Evolutionary conservation across 2,888 invertebrate species (phyloP), one percentile per base, ranked within the genome.

Genomic region (Halictus ligatus): DNA sequence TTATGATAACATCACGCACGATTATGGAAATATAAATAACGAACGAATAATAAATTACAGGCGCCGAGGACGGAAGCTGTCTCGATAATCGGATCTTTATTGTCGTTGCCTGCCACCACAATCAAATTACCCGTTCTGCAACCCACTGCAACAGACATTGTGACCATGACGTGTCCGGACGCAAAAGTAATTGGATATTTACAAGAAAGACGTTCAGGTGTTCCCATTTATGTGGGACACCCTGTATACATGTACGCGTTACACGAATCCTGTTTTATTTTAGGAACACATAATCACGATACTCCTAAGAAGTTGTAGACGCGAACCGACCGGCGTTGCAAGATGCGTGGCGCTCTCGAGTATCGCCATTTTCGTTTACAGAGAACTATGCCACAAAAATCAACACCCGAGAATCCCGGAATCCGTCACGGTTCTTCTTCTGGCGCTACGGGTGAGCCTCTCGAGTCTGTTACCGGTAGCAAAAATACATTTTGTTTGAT

Each of bases 51-150:
- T n/a, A n/a, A n/a, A 89, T 93, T 89, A 5, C 95, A 97, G 97
- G 97, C 97, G 85, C 99, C 99, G 0, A 96, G 99, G 84, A 97
- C 98, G 15, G 99, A 99, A 93, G 99, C 99, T 0, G 97, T 99
- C 43, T 98, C 98, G 0, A 97, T 99, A 86, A 96, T 99, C 54
- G 99, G 99, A 0, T 98, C 98, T 1, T 95, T 99, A 80, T 95
- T 99, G 69, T 97, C 98, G 89, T 96, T 98, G 89, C 98, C 98
- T 0, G 97, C 97, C 90, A 96, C 96, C 15, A 96, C 97, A 84
- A 96, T 96, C 93, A 96, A 96, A 92, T 96, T 97, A 73, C 97
- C 97, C 2, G 97, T 97, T 94, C 95, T 98, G 75, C 97, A 97
- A 90, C 97, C 97, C 0, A 96, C 96, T 87, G 96, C 96, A 2